These are phyloP conservation scores for Gymnogyps californianus DNA, from an alignment of 2,113 vertebrate species.

Conservation along the genomic window DNA sequence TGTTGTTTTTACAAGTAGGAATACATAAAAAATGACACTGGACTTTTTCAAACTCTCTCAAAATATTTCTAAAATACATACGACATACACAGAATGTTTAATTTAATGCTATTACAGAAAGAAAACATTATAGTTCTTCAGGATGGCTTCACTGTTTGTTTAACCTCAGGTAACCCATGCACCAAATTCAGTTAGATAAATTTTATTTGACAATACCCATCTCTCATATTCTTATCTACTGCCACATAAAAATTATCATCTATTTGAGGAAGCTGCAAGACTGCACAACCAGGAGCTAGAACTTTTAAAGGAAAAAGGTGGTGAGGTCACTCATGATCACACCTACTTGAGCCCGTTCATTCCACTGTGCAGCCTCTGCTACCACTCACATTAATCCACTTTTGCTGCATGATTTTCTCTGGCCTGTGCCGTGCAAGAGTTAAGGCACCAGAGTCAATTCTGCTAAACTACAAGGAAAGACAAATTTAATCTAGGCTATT, in stretches of 20 bases:
- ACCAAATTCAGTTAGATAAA: neutral
- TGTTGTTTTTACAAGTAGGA: neutral
- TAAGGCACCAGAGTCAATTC: neutral
- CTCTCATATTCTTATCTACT: neutral
- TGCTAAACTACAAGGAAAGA: neutral
- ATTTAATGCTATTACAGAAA: neutral
- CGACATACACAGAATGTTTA: neutral
- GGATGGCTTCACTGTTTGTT: neutral
- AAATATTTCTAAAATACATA: neutral
- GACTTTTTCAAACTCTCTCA: neutral
- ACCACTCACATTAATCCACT: neutral
- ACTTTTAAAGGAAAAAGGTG: neutral
- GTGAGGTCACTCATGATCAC: neutral
- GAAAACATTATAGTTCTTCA: neutral
- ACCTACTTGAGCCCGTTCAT: neutral
- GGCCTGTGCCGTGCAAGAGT: neutral
- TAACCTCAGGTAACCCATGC: neutral
- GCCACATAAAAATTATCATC: neutral
- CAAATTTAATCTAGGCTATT: neutral
- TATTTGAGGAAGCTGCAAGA: neutral
- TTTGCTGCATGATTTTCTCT: neutral
- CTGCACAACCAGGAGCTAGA: neutral
- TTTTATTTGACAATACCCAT: neutral
- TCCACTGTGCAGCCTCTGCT: neutral
- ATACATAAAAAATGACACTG: neutral